phyloP scores from a whole-genome alignment of 2,113 vertebrate genomes.

The Micronycteris hirsuta region DNA sequence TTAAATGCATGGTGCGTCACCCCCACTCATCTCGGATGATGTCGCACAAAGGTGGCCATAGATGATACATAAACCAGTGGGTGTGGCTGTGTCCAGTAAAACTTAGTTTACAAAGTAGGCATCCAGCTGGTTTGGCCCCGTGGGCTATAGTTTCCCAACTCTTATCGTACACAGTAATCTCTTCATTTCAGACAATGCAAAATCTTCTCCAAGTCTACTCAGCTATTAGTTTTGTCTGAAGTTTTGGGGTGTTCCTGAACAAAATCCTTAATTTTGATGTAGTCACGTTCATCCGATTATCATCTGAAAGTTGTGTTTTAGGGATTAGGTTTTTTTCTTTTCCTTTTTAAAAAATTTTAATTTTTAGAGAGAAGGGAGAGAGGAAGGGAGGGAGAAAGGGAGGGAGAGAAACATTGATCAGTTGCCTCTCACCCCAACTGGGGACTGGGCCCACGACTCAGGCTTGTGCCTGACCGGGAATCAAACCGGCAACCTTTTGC shows the following conservation, averaged over 20 bases:
- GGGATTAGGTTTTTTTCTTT: no score
- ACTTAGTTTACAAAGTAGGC: neutral
- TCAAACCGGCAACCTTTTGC: no score
- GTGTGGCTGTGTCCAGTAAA: neutral
- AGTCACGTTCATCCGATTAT: neutral
- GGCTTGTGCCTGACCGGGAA: no score
- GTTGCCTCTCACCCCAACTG: no score
- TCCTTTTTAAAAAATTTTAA: no score
- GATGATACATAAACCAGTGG: neutral
- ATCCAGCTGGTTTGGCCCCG: neutral
- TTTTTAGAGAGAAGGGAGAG: no score
- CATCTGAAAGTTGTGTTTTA: neutral
- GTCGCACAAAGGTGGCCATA: neutral
- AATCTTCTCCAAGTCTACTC: neutral
- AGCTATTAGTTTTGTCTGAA: neutral
- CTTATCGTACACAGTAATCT: neutral
- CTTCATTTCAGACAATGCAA: neutral
- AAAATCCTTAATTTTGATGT: neutral
- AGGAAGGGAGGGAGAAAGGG: no score
- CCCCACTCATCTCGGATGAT: neutral
- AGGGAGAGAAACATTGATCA: no score
- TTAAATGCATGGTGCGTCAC: neutral
- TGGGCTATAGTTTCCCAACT: neutral
- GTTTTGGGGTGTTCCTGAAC: neutral
- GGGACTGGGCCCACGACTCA: no score